Percentiles rank a stretch among this genome's conserved stretches.
Conservation (phyloP, 1,140 invertebrate species). For the Eupristina koningsbergeri region DNA sequence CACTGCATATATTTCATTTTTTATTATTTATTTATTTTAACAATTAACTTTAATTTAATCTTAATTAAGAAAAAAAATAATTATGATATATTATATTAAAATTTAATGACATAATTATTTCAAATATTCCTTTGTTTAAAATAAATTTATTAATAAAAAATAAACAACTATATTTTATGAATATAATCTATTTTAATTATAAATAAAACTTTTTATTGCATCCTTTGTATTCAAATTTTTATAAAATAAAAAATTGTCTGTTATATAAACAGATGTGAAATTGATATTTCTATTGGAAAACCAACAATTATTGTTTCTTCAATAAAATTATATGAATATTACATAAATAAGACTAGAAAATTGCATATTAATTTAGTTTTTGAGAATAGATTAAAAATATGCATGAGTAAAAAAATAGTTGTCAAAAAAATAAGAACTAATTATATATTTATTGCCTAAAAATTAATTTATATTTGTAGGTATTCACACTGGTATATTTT, state of each 20-base stretch:
- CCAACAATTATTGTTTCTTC: constrained; percentile 58
- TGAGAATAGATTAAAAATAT: constrained; percentile 61
- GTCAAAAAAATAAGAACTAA: background rate
- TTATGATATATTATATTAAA: too few relatives aligned
- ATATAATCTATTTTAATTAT: too few relatives aligned
- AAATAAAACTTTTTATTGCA: too few relatives aligned
- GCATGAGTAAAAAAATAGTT: constrained; percentile 57
- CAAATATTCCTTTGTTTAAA: too few relatives aligned
- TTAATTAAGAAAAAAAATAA: too few relatives aligned
- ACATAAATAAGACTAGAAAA: constrained; percentile 62
- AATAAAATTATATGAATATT: constrained; percentile 70
- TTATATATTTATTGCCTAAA: background rate
- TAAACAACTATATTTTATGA: too few relatives aligned
- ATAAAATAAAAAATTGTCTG: background rate
- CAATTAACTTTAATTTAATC: too few relatives aligned
- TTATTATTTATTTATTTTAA: too few relatives aligned
- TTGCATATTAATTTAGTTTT: constrained; percentile 59
- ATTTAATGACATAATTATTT: too few relatives aligned
- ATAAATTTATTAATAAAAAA: too few relatives aligned
- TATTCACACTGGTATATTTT: constrained; percentile 77
- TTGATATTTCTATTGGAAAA: constrained; percentile 57
- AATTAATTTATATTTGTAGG: constrained; percentile 63
- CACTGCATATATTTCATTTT: too few relatives aligned
- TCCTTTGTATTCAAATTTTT: too few relatives aligned
- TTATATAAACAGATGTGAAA: constrained; percentile 52